Percentiles rank a stretch among this genome's conserved stretches.
phyloP scores from a whole-genome alignment of 2,113 vertebrate species.

The Nymphicus hollandicus region DNA sequence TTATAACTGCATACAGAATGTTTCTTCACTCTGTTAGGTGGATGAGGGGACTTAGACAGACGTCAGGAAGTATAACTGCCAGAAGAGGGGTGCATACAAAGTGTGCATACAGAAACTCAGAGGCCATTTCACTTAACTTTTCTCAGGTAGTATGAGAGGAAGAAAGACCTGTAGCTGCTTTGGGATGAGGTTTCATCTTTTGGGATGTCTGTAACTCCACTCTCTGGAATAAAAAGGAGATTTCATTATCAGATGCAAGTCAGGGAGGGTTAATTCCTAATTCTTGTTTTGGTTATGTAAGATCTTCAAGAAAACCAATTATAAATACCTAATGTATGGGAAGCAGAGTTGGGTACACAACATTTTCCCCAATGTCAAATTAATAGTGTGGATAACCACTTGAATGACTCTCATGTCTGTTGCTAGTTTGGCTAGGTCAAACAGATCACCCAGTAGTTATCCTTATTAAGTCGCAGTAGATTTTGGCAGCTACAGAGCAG shows the following conservation, averaged over 20 bases:
- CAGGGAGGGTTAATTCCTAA: neutral
- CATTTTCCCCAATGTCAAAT: neutral
- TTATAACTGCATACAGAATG: neutral
- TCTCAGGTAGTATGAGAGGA: neutral
- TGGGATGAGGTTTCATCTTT: neutral
- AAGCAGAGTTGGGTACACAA: neutral
- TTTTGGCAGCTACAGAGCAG: slow-evolving; percentile 16
- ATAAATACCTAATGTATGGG: slow-evolving; percentile 5
- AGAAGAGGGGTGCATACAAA: neutral
- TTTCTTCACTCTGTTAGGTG: neutral
- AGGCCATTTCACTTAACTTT: neutral
- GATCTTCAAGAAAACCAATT: slow-evolving; percentile 16
- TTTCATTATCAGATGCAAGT: neutral
- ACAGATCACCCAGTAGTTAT: neutral
- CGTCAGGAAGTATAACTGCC: neutral
- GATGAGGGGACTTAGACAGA: neutral
- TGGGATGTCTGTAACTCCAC: neutral
- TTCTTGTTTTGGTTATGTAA: neutral
- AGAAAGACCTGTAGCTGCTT: neutral
- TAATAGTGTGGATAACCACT: neutral
- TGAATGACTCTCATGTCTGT: slow-evolving; percentile 7
- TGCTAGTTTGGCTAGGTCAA: neutral
- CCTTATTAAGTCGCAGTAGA: neutral
- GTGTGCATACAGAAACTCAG: neutral
- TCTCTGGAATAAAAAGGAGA: neutral